Base-by-base conservation (phyloP, 37 sponge, comb jelly and placozoan genomes). In the Beroe forskalii region DNA sequence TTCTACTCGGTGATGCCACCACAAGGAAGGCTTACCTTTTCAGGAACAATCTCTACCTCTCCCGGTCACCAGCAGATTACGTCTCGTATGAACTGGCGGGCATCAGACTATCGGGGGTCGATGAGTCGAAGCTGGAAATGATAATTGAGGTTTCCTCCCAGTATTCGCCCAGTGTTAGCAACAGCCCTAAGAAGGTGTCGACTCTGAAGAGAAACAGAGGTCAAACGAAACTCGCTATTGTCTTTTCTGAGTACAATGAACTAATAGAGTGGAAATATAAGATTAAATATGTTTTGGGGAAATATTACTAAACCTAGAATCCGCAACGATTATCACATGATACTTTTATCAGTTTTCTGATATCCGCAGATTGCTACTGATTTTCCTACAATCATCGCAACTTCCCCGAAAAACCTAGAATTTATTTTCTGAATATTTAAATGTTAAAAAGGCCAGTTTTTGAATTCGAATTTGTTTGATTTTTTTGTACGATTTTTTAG, bases 21-120 rank as follows among this genome's bases (percentile, higher is more conserved):
- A 30, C 23, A 3, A 72, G 75, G n/a, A 63, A 63, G 39, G 75
- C 75, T 3, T 72, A 72, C 20, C 75, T 72, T 32, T 72, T 72
- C 39, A 72, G 30, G 30, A 39, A 72, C 9, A 72, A 37, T 39
- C 36, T 72, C 22, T 37, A 72, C 30, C 75, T 72, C 2, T 63
- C 66, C 9, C 20, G 25, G 25, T 20, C 60, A 20, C 66, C 66
- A 4, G 25, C 4, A 20, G 66, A 63, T 28, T 19, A 63, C 25
- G n/a, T 6, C 25, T 63, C 66, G 25, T 63, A 23, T 20, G 14
- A 24, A 8, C 66, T 63, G 20, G 66, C 20, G 28, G 25, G 25
- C 25, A 30, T 63, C 2, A 28, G 66, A 24, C 25, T 63, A 20
- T 30, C 25, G 66, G 66, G 2, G 9, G 66, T 63, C 6, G 66